Evolutionary conservation across 2,797 vertebrate species (phyloP).

Genomic region (Alauda arvensis): DNA sequence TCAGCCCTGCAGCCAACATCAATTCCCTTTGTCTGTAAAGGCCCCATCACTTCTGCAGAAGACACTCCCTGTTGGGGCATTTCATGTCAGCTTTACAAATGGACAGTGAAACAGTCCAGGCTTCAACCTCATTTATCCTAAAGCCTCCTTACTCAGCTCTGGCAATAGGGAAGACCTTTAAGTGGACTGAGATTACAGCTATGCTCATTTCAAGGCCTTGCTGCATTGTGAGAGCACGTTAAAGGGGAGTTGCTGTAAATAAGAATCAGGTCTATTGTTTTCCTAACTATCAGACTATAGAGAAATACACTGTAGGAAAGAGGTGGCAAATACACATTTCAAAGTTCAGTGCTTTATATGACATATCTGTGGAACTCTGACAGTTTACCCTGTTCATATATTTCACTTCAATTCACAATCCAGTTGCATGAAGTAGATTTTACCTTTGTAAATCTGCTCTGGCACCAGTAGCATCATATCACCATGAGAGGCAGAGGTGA

Average conservation of each 20-base stretch:
- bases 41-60: not conserved
- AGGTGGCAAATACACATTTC: slow-evolving; percentile 34
- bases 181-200: not conserved
- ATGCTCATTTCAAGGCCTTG: not conserved
- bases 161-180: not conserved
- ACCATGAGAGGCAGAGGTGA: not conserved
- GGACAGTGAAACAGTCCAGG: not conserved
- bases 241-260: not conserved
- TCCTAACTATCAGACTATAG: slow-evolving; percentile 10
- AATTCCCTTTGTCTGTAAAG: not conserved
- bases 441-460: slow-evolving; percentile 20
- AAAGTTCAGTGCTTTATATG: slow-evolving; percentile 40
- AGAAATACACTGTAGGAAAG: slow-evolving; percentile 4
- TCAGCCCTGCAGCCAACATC: not conserved
- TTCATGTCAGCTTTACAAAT: slow-evolving; percentile 29
- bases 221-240: not conserved
- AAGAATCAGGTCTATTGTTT: slow-evolving; percentile 18
- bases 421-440: slow-evolving; percentile 19
- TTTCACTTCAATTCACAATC: slow-evolving; percentile 38
- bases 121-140: slow-evolving; percentile 4
- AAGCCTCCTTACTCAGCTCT: not conserved
- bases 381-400: not conserved
- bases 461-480: not conserved
- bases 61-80: not conserved
- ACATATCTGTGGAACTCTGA: not conserved